Evolutionary conservation across 2,113 vertebrate species (phyloP), one percentile per base, ranked within the genome.

Genomic region (Ceyx cyanopectus): DNA sequence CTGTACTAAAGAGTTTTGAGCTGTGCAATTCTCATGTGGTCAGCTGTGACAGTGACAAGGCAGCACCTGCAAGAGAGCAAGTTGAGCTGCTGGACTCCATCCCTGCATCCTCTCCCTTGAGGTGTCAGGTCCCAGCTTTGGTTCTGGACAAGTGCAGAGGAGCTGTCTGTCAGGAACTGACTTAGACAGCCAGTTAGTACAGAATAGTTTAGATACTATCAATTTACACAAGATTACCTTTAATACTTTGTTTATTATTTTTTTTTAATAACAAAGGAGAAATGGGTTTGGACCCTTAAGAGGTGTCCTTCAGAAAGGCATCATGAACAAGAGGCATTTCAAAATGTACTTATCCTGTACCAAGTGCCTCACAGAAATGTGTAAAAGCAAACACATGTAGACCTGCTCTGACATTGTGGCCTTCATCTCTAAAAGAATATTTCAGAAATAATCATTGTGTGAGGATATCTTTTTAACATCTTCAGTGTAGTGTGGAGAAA

Each of bases 91-190:
- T 51, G 50, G 62, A 50, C 11, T n/a, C 10, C 5, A 3, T 30
- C 29, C 10, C 18, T 2, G 5, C 0, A 0, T 12, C 10, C 29
- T 34, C n/a, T 63, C 10, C 48, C 24, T 75, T 51, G 12, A 81
- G 75, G 2, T 56, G 26, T 24, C 12, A 21, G 37, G 63, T 61
- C 34, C 56, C 15, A 67, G 4, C n/a, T 86, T 63, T n/a, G 22
- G 20, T 54, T 24, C 63, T 51, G 27, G 5, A 45, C 9, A 81
- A 43, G 9, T 3, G 5, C 7, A 85, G 23, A 37, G 3, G 5
- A 81, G 32, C 37, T 83, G 34, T 20, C 26, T 48, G 30, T 30
- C 50, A 84, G 30, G 14, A 51, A 60, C 14, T 3, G 3, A 53
- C 48, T 57, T 32, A 57, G 40, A 7, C 20, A 8, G 18, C 9